Evolutionary conservation across 2,888 invertebrate genomes (phyloP).

Genomic region (Cryptus armator): DNA sequence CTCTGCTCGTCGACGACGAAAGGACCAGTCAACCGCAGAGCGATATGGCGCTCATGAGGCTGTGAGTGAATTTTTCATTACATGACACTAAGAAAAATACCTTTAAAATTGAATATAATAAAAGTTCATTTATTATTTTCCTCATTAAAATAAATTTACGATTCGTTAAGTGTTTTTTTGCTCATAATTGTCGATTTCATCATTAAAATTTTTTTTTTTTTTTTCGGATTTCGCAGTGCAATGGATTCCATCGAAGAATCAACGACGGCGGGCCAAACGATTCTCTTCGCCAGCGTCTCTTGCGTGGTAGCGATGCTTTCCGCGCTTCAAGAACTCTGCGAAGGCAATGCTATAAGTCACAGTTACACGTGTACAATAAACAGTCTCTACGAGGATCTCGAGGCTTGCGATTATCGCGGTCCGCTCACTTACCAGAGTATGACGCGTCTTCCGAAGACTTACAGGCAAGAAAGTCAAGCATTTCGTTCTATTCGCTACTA

Average conservation of each 20-base stretch:
- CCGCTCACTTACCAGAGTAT: constrained; percentile 94
- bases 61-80: constrained; percentile 86
- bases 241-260: constrained; percentile 98
- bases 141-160: too few relatives aligned
- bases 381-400: constrained; percentile 81
- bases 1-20: constrained; percentile 87
- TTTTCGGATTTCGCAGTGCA: constrained; percentile 87
- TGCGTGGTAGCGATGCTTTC: constrained; percentile 94
- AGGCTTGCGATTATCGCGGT: constrained; percentile 91
- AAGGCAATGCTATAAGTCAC: constrained; percentile 90
- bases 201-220: constrained; percentile 1
- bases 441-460: constrained; percentile 93
- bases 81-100: too few relatives aligned
- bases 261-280: constrained; percentile 92
- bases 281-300: constrained; percentile 92
- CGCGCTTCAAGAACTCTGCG: constrained; percentile 93
- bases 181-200: background rate
- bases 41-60: constrained; percentile 93
- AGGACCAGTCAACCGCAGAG: constrained; percentile 88
- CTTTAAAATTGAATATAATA: too few relatives aligned
- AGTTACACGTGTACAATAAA: constrained; percentile 84
- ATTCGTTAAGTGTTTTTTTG: too few relatives aligned
- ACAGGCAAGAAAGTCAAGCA: constrained; percentile 86
- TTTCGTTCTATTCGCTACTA: background rate
- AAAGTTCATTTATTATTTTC: too few relatives aligned